Percentiles rank a stretch among this genome's conserved stretches.
These are phyloP conservation scores for Rhagonycha lutea DNA, from an alignment of 2,888 invertebrate genomes.

Conservation along the genomic window DNA sequence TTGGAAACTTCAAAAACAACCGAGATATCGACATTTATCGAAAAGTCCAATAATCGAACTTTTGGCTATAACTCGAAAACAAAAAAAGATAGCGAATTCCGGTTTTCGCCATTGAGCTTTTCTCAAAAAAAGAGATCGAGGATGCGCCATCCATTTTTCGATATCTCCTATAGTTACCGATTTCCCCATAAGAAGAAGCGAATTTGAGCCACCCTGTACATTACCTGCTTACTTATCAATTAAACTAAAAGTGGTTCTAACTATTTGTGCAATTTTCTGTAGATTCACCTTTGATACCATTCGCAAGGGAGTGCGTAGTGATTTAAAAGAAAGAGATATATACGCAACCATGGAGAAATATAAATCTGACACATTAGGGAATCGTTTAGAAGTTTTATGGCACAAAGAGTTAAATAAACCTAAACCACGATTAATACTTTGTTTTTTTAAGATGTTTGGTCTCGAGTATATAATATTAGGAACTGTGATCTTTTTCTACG, in stretches of 20 bases:
- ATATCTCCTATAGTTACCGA: no score
- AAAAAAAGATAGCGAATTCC: no score
- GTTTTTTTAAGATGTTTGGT: constrained; percentile 26
- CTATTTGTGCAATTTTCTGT: background rate
- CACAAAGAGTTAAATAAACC: constrained; percentile 24
- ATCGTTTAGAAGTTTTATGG: constrained; percentile 52
- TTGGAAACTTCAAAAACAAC: no score
- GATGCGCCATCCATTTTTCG: no score
- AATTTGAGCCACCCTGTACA: no score
- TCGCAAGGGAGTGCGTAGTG: constrained; percentile 65
- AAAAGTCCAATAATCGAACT: no score
- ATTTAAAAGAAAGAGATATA: constrained; percentile 67
- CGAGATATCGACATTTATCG: no score
- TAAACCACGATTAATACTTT: constrained; percentile 1
- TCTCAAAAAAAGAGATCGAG: no score
- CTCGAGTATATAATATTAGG: constrained; percentile 22
- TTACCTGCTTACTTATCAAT: no score
- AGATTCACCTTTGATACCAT: constrained; percentile 43
- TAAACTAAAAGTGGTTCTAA: background rate
- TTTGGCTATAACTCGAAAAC: no score
- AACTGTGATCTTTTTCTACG: background rate
- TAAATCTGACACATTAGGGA: constrained; percentile 57
- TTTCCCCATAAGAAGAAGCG: no score
- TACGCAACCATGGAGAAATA: constrained; percentile 62
- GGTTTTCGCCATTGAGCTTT: no score